Evolutionary conservation across 1,140 invertebrate genomes (phyloP).

Genomic region (Philopotamus ludificatus): DNA sequence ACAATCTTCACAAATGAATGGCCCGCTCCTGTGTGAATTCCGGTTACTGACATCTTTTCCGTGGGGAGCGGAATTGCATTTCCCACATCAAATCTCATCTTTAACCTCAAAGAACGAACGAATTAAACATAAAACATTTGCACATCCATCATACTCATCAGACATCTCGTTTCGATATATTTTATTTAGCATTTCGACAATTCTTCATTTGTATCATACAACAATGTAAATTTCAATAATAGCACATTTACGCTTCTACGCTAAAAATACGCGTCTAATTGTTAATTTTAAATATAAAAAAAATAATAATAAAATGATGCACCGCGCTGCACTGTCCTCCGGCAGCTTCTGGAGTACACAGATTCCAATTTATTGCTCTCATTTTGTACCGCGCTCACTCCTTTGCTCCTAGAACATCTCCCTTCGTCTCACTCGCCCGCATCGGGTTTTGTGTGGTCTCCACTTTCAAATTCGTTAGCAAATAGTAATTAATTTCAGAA

Average conservation of each 20-base stretch:
- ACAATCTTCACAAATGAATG: no score
- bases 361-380: conserved; percentile 33
- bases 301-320: background rate
- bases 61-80: no score
- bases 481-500: conserved; percentile 41
- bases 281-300: background rate
- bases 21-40: no score
- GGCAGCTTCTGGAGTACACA: conserved; percentile 24
- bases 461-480: conserved; percentile 30
- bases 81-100: no score
- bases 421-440: conserved; percentile 4
- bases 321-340: conserved; percentile 8
- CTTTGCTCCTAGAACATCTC: background rate
- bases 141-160: no score
- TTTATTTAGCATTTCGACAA: no score
- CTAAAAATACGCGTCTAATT: background rate
- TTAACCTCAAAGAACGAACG: no score
- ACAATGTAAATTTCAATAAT: background rate
- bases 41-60: no score
- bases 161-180: no score
- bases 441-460: conserved; percentile 36
- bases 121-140: no score
- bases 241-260: background rate
- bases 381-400: conserved; percentile 25
- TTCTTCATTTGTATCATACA: background rate